Percentiles rank a stretch among this genome's conserved stretches.
Conservation (phyloP, 92 coral and sea anemone species). For the Ricordea florida region DNA sequence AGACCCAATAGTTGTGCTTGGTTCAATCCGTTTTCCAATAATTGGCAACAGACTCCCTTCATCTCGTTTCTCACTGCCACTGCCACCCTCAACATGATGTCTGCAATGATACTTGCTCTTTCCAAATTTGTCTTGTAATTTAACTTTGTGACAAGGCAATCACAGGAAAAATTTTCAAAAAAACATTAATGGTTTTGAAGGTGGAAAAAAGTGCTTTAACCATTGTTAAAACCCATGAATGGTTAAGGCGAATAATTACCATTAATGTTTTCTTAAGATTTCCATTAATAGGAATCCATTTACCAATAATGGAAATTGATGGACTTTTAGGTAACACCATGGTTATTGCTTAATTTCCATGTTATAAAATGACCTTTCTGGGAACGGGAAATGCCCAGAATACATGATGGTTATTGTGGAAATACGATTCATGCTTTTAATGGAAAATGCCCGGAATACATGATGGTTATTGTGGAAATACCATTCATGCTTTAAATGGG, state of each 20-base stretch:
- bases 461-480: neutral
- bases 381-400: no score
- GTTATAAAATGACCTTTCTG: neutral
- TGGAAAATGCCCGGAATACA: neutral
- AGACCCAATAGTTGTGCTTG: no score
- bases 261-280: neutral
- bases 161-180: no score
- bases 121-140: no score
- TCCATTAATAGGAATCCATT: constrained; percentile 17
- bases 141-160: no score
- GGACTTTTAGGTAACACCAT: neutral
- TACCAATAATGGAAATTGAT: constrained; percentile 5
- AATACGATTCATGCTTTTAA: neutral
- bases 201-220: constrained; percentile 9
- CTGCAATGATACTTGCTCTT: no score
- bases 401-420: no score
- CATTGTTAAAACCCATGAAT: constrained; percentile 22
- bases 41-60: no score
- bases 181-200: constrained; percentile 33
- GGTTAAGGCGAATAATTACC: constrained; percentile 28
- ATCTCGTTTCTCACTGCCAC: no score
- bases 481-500: neutral
- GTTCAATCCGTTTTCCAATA: no score
- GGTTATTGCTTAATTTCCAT: constrained; percentile 9
- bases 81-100: no score